phyloP scores from a whole-genome alignment of 1,140 invertebrate genomes.

The Trialeurodes vaporariorum region DNA sequence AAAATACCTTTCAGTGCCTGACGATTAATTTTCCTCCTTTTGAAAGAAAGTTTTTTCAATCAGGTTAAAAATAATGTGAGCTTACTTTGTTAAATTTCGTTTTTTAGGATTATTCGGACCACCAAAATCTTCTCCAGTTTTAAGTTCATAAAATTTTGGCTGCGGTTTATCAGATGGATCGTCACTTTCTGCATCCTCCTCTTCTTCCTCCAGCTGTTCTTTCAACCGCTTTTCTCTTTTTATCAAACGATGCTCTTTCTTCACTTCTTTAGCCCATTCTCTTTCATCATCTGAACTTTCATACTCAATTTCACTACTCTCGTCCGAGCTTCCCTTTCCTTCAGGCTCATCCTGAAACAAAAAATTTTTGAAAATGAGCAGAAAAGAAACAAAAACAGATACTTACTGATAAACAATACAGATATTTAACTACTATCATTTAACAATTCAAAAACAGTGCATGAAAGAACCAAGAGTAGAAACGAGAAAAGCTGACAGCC shows the following conservation, averaged over 20 bases:
- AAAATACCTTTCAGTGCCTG: too few relatives aligned
- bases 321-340: slow-evolving; percentile 34
- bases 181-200: slow-evolving; percentile 31
- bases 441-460: too few relatives aligned
- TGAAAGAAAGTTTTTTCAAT: too few relatives aligned
- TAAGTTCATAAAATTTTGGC: slow-evolving; percentile 51
- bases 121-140: slow-evolving; percentile 46
- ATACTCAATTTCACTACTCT: slow-evolving; percentile 33
- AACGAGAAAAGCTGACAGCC: too few relatives aligned
- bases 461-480: too few relatives aligned
- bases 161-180: slow-evolving; percentile 28
- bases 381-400: too few relatives aligned
- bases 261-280: slow-evolving; percentile 63
- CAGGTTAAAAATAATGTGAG: too few relatives aligned
- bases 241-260: slow-evolving; percentile 47
- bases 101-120: slow-evolving; percentile 30
- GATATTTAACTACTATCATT: too few relatives aligned
- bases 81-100: not conserved
- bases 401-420: too few relatives aligned
- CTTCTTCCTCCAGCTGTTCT: slow-evolving; percentile 33
- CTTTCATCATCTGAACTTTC: slow-evolving; percentile 60
- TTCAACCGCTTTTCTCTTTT: slow-evolving; percentile 34
- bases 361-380: slow-evolving; percentile 4
- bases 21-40: too few relatives aligned
- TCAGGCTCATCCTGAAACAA: slow-evolving; percentile 30